Percentiles rank a stretch among this genome's conserved stretches.
phyloP scores from a whole-genome alignment of 1,140 invertebrate genomes.

The Drosophila quadrilineata region DNA sequence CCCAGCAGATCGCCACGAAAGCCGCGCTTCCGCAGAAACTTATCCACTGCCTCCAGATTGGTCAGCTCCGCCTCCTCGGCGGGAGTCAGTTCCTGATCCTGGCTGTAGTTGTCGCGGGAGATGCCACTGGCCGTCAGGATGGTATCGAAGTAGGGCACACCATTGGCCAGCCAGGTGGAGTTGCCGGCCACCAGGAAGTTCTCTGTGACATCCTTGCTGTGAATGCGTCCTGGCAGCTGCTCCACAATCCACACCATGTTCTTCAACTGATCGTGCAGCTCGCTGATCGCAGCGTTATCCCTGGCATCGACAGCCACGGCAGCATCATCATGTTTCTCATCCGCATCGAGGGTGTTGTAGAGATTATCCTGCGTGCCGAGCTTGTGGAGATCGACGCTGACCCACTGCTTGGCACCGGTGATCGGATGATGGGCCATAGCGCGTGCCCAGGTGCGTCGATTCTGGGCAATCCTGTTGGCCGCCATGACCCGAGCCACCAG shows the following conservation, averaged over 20 bases:
- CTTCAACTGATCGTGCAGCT: conserved; percentile 81
- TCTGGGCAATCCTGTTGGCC: conserved; percentile 90
- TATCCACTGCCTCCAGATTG: conserved; percentile 67
- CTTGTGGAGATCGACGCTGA: conserved; percentile 88
- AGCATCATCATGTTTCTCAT: conserved; percentile 81
- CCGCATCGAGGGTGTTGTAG: conserved; percentile 50
- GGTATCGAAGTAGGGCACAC: conserved; percentile 88
- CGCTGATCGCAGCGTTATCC: conserved; percentile 55
- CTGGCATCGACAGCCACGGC: conserved; percentile 81
- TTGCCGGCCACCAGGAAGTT: conserved; percentile 83
- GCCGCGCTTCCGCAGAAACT: conserved; percentile 62
- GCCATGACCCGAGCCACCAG: conserved; percentile 91
- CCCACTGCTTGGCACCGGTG: conserved; percentile 95
- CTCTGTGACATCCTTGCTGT: conserved; percentile 87
- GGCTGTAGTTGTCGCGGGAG: conserved; percentile 81
- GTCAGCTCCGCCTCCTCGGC: conserved; percentile 66
- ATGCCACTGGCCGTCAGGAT: conserved; percentile 74
- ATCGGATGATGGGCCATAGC: conserved; percentile 87
- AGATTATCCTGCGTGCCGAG: conserved; percentile 60
- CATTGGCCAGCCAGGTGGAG: conserved; percentile 90
- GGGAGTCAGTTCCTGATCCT: conserved; percentile 83
- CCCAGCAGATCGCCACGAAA: conserved; percentile 78
- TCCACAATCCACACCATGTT: conserved; percentile 90
- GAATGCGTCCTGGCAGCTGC: conserved; percentile 88
- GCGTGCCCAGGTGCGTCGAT: conserved; percentile 88